phyloP scores from a whole-genome alignment of 2,113 vertebrate species.

The Hipposideros armiger region DNA sequence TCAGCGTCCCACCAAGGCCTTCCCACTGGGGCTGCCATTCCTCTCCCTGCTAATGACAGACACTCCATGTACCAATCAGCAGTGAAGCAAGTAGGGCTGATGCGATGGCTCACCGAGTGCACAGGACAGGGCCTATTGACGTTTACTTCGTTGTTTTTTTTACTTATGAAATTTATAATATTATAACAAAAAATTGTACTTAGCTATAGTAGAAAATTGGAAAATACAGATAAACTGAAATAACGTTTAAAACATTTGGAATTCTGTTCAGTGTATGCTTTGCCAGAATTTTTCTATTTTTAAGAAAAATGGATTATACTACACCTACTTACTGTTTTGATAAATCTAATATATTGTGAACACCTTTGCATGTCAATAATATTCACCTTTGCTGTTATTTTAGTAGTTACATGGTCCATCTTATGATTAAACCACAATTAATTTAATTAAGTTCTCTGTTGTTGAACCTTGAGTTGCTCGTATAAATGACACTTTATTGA shows the following conservation, averaged over 20 bases:
- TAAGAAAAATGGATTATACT: neutral
- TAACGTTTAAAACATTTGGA: neutral
- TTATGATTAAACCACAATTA: slow-evolving; percentile 13
- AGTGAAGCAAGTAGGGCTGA: too few relatives aligned
- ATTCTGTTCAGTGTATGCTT: neutral
- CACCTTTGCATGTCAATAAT: neutral
- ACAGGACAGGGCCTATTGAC: neutral
- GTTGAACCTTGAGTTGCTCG: neutral
- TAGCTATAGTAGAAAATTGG: neutral
- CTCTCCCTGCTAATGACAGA: neutral
- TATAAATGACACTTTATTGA: neutral
- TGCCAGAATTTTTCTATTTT: slow-evolving; percentile 2
- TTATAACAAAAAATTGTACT: neutral
- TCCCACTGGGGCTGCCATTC: neutral
- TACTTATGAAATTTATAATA: slow-evolving; percentile 8
- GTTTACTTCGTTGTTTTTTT: neutral
- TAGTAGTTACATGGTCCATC: neutral
- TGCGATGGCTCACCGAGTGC: accelerated
- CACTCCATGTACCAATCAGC: accelerated
- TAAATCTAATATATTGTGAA: slow-evolving; percentile 22
- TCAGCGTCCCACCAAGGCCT: neutral
- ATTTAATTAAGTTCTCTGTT: slow-evolving; percentile 26
- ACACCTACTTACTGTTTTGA: neutral
- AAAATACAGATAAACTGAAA: slow-evolving; percentile 37
- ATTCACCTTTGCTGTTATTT: slow-evolving; percentile 14